Evolutionary conservation across 1,140 invertebrate species (phyloP).

Genomic region (Telenomus remus): DNA sequence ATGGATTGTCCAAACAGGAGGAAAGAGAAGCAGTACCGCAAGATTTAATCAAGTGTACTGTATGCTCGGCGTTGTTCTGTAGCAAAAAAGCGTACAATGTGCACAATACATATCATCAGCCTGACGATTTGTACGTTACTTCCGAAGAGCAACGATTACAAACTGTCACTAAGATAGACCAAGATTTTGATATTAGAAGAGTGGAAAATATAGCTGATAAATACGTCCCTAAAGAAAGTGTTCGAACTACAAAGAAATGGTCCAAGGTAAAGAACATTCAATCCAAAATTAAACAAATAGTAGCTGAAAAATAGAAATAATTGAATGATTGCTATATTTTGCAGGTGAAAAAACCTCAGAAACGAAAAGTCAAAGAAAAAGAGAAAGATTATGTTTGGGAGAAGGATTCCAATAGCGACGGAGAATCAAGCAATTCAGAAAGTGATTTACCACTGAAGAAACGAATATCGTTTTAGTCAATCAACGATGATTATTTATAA

Average conservation of each 20-base stretch:
- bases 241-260: constrained; percentile 45
- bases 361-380: constrained; percentile 38
- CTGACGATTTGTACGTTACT: constrained; percentile 80
- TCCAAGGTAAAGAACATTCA: constrained; percentile 48
- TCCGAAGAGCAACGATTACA: constrained; percentile 79
- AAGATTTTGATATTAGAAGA: constrained; percentile 78
- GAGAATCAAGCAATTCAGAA: constrained; percentile 57
- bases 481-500: not conserved
- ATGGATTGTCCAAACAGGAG: constrained; percentile 62
- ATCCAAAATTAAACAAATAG: not conserved
- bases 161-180: constrained; percentile 77
- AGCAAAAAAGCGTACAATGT: constrained; percentile 80
- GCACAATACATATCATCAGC: constrained; percentile 80
- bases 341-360: constrained; percentile 36
- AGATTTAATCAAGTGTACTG: constrained; percentile 79
- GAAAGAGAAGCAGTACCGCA: constrained; percentile 76
- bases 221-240: constrained; percentile 68
- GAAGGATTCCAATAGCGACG: constrained; percentile 37
- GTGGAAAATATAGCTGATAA: constrained; percentile 73
- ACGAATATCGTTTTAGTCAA: constrained; percentile 30
- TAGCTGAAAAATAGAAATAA: too few relatives aligned
- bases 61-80: constrained; percentile 81
- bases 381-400: constrained; percentile 39
- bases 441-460: constrained; percentile 58
- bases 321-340: not conserved